Evolutionary conservation across 2,888 invertebrate species (phyloP).

Genomic region (Poecilobothrus nobilitatus): DNA sequence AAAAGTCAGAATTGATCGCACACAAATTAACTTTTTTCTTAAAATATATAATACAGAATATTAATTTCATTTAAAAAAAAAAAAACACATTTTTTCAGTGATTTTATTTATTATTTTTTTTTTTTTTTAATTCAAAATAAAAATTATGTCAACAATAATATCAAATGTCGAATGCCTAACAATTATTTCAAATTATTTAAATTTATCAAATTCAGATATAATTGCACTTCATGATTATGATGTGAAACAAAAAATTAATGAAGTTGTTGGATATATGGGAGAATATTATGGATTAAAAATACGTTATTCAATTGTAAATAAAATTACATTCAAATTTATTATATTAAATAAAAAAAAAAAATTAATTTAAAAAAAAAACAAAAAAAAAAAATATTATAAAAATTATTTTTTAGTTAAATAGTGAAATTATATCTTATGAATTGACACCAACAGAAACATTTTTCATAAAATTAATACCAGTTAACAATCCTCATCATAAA

Average conservation of each 20-base stretch:
- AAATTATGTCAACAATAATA: background rate
- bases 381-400: background rate
- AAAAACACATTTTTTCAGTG: no score
- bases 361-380: no score
- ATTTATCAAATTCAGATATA: background rate
- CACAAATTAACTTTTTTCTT: no score
- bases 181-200: background rate
- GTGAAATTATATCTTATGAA: background rate
- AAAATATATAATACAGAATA: no score
- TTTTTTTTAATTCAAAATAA: background rate
- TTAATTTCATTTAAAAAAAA: no score
- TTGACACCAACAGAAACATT: conserved; percentile 23
- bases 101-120: no score
- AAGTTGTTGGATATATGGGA: conserved; percentile 36
- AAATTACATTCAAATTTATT: conserved; percentile 15
- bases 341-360: background rate
- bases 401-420: background rate
- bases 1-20: no score
- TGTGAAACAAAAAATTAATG: conserved; percentile 27
- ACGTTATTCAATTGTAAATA: conserved; percentile 14
- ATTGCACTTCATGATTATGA: conserved; percentile 14
- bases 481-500: conserved; percentile 28
- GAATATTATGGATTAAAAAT: conserved; percentile 35
- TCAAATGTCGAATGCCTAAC: background rate
- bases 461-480: conserved; percentile 35